These are phyloP conservation scores for Calyptomena viridis DNA, from an alignment of 2,113 vertebrate genomes.

Conservation along the genomic window DNA sequence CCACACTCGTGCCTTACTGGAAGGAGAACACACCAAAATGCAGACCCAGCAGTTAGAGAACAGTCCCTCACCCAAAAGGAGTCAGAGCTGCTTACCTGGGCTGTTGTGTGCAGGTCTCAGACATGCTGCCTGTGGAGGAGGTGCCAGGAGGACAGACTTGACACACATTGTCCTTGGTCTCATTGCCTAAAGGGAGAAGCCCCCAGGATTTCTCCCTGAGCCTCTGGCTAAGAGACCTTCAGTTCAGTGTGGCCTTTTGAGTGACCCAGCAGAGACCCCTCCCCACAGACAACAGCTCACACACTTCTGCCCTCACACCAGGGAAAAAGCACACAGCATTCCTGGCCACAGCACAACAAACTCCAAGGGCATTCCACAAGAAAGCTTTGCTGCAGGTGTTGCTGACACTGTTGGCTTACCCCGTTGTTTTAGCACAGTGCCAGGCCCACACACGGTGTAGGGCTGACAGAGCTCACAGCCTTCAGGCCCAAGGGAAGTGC, in stretches of 20 bases:
- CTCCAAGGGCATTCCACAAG: neutral
- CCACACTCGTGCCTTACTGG: neutral
- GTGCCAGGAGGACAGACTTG: neutral
- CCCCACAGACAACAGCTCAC: neutral
- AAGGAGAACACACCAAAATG: neutral
- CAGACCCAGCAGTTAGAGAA: neutral
- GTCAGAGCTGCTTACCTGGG: neutral
- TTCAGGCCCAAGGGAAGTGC: neutral
- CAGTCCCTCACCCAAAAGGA: neutral
- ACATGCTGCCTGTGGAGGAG: neutral
- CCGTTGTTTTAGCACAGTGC: neutral
- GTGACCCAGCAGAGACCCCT: neutral
- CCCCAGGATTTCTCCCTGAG: neutral
- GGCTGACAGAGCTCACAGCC: neutral
- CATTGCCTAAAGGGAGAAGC: neutral
- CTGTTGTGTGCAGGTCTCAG: neutral
- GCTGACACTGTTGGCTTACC: neutral
- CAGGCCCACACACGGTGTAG: neutral
- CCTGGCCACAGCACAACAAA: neutral
- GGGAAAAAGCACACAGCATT: neutral
- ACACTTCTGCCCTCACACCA: neutral
- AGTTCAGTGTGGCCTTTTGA: neutral
- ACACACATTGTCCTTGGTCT: neutral
- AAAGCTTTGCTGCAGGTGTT: neutral
- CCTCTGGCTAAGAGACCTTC: neutral